Conservation (phyloP, 1,140 invertebrate species). For the Hetaerina americana region DNA sequence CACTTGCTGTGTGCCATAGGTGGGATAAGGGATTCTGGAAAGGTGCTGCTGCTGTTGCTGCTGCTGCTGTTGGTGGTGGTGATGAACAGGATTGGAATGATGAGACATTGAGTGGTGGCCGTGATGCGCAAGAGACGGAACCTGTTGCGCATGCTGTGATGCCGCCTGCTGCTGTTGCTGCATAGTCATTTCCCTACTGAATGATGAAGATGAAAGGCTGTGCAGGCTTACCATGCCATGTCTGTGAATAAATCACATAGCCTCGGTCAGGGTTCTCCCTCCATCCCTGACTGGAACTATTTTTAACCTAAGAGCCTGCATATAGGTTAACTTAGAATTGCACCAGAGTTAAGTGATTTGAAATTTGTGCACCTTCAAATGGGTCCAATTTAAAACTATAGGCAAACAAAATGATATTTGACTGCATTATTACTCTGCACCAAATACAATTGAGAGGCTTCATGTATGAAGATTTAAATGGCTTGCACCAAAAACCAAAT, state of each 20-base stretch:
- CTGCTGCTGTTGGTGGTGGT: slow-evolving; percentile 22
- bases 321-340: too few relatives aligned
- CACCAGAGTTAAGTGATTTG: too few relatives aligned
- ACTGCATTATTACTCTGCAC: too few relatives aligned
- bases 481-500: too few relatives aligned
- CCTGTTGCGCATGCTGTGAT: slow-evolving; percentile 1
- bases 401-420: too few relatives aligned
- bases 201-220: background rate
- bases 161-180: slow-evolving; percentile 21
- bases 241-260: background rate
- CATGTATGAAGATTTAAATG: too few relatives aligned
- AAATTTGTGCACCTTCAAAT: too few relatives aligned
- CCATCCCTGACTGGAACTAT: background rate
- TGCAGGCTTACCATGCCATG: background rate
- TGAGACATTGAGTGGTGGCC: background rate
- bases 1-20: background rate
- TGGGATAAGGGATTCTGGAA: background rate
- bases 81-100: background rate
- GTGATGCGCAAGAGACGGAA: slow-evolving; percentile 2
- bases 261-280: background rate
- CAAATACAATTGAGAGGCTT: too few relatives aligned
- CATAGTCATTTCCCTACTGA: slow-evolving; percentile 15
- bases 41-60: slow-evolving; percentile 26
- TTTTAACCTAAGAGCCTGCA: too few relatives aligned
- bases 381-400: too few relatives aligned